phyloP scores from a whole-genome alignment of 37 sponge, comb jelly and placozoan genomes.

The Oopsacas minuta region DNA sequence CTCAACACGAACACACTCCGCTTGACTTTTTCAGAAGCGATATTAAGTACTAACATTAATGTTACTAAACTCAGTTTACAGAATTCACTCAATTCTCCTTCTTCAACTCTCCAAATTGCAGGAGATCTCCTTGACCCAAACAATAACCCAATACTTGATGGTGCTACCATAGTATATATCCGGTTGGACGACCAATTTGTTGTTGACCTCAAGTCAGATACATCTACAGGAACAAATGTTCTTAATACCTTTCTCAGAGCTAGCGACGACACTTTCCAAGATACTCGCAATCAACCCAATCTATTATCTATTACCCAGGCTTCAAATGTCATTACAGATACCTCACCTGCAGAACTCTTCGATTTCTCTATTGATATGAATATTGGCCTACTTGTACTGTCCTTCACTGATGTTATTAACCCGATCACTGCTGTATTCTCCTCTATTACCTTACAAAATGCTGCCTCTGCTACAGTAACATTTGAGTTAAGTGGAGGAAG shows the following conservation, averaged over 20 bases:
- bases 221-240: not conserved
- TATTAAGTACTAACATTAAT: slow-evolving; percentile 34
- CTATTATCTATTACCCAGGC: slow-evolving; percentile 27
- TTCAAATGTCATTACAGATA: slow-evolving; percentile 25
- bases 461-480: slow-evolving; percentile 20
- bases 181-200: not conserved
- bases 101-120: not conserved
- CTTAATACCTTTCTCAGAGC: not conserved
- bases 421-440: slow-evolving; percentile 23
- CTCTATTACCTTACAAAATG: slow-evolving; percentile 51
- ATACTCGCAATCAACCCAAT: not conserved
- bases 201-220: not conserved
- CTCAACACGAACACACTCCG: slow-evolving; percentile 46
- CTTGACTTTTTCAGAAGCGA: slow-evolving; percentile 62
- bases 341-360: slow-evolving; percentile 33
- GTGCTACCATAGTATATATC: not conserved
- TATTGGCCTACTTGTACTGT: slow-evolving; percentile 34
- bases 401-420: slow-evolving; percentile 58
- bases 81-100: not conserved
- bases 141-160: not conserved
- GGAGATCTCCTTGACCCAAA: not conserved
- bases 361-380: slow-evolving; percentile 59
- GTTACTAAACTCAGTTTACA: slow-evolving; percentile 28
- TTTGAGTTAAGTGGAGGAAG: slow-evolving; percentile 29
- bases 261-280: not conserved